Evolutionary conservation across 2,113 vertebrate genomes (phyloP).

Genomic region (Pygoscelis antarcticus): DNA sequence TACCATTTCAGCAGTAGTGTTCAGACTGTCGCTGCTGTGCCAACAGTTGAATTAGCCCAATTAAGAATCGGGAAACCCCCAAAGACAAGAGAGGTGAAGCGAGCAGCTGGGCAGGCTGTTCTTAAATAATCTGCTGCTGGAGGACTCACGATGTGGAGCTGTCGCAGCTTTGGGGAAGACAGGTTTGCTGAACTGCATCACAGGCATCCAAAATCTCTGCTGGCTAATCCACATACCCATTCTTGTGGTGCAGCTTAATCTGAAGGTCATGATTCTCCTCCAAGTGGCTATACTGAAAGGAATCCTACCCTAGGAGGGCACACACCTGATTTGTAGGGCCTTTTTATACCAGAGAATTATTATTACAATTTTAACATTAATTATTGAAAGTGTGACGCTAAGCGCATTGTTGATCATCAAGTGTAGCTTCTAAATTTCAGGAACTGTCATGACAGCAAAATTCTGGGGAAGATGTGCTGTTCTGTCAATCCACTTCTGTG

Average conservation of each 20-base stretch:
- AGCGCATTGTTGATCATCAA: rapidly evolving
- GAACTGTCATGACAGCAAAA: neutral
- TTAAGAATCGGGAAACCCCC: neutral
- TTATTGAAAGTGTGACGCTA: neutral
- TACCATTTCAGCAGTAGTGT: rapidly evolving
- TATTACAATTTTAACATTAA: neutral
- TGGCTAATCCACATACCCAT: rapidly evolving
- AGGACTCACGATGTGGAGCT: neutral
- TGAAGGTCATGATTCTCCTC: neutral
- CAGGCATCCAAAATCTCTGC: neutral
- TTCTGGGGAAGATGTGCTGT: neutral
- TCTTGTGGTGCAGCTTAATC: neutral
- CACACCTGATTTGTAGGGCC: too few species aligned
- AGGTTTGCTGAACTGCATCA: neutral
- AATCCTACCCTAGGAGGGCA: neutral
- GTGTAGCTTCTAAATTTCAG: neutral
- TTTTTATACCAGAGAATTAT: neutral
- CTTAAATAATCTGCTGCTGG: neutral
- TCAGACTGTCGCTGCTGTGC: neutral
- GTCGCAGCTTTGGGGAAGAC: rapidly evolving
- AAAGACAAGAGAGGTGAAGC: neutral
- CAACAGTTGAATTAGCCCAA: neutral
- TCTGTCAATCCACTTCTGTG: neutral
- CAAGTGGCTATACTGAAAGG: neutral
- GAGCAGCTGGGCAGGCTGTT: neutral